Conservation (phyloP, 1,140 invertebrate genomes). For the Epicauta chinensis region DNA sequence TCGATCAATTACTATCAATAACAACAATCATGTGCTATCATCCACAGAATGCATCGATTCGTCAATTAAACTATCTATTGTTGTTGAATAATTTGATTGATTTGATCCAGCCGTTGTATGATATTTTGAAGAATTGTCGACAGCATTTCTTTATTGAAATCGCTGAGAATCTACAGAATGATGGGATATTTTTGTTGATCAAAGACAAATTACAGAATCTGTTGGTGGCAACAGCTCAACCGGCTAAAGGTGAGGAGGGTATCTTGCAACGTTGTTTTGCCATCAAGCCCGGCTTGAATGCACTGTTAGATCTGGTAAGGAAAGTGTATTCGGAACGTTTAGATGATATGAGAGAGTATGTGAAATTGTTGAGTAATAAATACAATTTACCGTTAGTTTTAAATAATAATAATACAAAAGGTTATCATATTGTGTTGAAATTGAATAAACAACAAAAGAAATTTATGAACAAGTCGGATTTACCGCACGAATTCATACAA, state of each 20-base stretch:
- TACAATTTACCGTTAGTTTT: conserved; percentile 60
- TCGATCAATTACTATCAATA: conserved; percentile 50
- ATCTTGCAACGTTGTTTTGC: conserved; percentile 77
- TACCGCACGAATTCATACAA: conserved; percentile 62
- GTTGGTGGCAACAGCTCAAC: conserved; percentile 63
- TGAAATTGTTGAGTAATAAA: conserved; percentile 56
- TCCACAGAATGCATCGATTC: conserved; percentile 58
- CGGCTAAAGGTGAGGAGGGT: conserved; percentile 60
- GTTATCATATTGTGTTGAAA: conserved; percentile 69
- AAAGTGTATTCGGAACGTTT: conserved; percentile 71
- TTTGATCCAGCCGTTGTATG: conserved; percentile 57
- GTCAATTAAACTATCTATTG: conserved; percentile 72
- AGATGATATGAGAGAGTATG: conserved; percentile 63
- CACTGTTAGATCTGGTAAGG: conserved; percentile 70
- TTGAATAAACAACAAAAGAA: conserved; percentile 43
- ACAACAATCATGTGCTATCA: conserved; percentile 49
- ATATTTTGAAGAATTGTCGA: conserved; percentile 51
- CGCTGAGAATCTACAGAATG: conserved; percentile 18
- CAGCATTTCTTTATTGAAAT: conserved; percentile 50
- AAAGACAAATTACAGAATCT: conserved; percentile 51
- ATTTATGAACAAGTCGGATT: conserved; percentile 48
- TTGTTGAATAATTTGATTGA: conserved; percentile 73
- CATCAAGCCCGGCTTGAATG: conserved; percentile 67
- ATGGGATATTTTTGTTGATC: conserved; percentile 30
- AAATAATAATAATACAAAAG: conserved; percentile 59